These are phyloP conservation scores for Asobara japonica DNA, from an alignment of 1,140 invertebrate species.

Conservation along the genomic window DNA sequence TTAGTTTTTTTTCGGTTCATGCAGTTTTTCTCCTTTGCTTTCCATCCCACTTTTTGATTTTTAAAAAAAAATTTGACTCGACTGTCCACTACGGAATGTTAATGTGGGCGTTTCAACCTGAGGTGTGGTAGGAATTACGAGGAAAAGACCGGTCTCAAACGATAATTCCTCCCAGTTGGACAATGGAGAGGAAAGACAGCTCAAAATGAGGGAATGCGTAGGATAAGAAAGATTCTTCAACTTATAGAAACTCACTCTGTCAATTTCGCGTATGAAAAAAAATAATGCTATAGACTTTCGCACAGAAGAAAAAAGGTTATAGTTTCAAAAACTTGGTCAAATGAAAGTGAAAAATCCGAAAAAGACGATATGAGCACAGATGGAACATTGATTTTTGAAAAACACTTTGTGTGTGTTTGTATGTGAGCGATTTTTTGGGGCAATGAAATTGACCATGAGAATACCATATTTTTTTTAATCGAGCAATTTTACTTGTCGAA, in stretches of 20 bases:
- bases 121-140: constrained; percentile 38
- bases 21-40: background rate
- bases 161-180: background rate
- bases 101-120: constrained; percentile 29
- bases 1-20: too few relatives aligned
- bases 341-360: too few relatives aligned
- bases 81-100: background rate
- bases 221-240: background rate
- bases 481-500: background rate
- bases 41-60: background rate
- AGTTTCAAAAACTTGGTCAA: too few relatives aligned
- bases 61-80: background rate
- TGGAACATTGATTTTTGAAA: too few relatives aligned
- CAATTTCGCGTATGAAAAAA: too few relatives aligned
- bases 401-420: too few relatives aligned
- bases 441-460: too few relatives aligned
- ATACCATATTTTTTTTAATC: background rate
- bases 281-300: too few relatives aligned
- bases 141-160: constrained; percentile 17
- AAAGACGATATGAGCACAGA: too few relatives aligned
- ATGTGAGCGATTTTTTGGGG: too few relatives aligned
- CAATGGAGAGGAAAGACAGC: background rate
- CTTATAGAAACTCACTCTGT: too few relatives aligned
- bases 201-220: background rate
- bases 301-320: too few relatives aligned